Conservation (phyloP, 2,797 vertebrate genomes). For the Limnodromus scolopaceus region DNA sequence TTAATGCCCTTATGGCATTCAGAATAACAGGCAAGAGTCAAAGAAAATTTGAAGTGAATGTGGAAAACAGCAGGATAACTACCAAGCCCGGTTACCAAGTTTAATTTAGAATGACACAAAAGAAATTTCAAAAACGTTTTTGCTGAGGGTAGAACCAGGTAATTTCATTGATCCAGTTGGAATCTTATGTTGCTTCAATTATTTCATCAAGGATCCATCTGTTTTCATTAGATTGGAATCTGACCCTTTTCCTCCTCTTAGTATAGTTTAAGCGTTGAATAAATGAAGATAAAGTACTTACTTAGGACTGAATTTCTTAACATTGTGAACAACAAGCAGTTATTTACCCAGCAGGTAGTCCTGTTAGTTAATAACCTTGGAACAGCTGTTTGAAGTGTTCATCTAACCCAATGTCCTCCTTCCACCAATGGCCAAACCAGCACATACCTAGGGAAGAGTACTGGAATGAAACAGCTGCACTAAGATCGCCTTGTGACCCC, state of each 20-base stretch:
- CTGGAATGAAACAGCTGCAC: not conserved
- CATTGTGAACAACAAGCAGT: not conserved
- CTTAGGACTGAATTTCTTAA: not conserved
- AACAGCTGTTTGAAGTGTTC: not conserved
- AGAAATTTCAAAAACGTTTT: not conserved
- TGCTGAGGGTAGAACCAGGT: not conserved
- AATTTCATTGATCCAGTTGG: not conserved
- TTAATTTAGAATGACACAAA: not conserved
- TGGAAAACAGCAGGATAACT: not conserved
- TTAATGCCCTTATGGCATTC: slow-evolving; percentile 15
- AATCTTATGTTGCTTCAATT: not conserved
- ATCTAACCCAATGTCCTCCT: not conserved
- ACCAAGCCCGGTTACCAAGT: not conserved
- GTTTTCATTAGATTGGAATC: not conserved
- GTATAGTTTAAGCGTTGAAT: not conserved
- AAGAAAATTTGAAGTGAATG: not conserved
- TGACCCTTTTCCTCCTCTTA: not conserved
- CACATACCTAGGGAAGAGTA: not conserved
- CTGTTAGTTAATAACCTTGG: not conserved
- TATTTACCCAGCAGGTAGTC: not conserved
- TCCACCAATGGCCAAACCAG: not conserved
- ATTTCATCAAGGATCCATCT: not conserved
- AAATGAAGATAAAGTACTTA: not conserved
- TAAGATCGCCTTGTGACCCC: not conserved
- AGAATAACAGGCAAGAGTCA: not conserved